Conservation (phyloP, 2,797 vertebrate genomes). For the Clarias platycephalus region DNA sequence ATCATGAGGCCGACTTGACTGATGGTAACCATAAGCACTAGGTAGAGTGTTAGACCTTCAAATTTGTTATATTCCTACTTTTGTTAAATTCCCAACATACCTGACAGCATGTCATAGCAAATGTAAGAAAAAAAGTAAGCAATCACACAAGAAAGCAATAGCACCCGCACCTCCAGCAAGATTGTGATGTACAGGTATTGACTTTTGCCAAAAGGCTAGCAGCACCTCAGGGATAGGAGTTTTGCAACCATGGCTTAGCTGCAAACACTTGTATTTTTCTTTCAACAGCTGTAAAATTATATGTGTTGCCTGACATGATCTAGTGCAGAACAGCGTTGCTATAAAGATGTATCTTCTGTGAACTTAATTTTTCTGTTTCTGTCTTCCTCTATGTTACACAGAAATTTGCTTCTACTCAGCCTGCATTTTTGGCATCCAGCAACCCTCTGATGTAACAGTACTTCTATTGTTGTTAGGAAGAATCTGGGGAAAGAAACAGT, state of each 20-base stretch:
- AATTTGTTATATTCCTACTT: conserved; percentile 1
- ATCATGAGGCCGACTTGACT: not conserved
- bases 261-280: conserved; percentile 4
- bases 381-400: conserved; percentile 39
- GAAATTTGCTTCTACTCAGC: conserved; percentile 53
- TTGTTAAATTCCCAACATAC: conserved; percentile 5
- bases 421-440: conserved; percentile 21
- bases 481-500: not conserved
- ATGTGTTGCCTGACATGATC: conserved; percentile 21
- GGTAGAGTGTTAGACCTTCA: not conserved
- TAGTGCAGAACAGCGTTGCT: conserved; percentile 29
- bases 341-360: conserved; percentile 43
- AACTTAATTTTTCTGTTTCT: conserved; percentile 49
- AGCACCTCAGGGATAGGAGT: conserved; percentile 13
- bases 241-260: conserved; percentile 9
- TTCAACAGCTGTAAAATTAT: not conserved
- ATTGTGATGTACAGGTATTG: conserved; percentile 20
- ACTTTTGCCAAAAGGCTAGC: conserved; percentile 16
- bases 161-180: not conserved
- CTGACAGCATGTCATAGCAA: not conserved
- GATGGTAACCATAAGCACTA: not conserved
- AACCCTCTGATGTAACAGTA: not conserved
- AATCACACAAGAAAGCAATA: conserved; percentile 15
- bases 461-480: not conserved
- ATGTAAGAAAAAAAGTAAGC: not conserved